Conservation (phyloP, 2,888 invertebrate species). For the Tenthredo notha region DNA sequence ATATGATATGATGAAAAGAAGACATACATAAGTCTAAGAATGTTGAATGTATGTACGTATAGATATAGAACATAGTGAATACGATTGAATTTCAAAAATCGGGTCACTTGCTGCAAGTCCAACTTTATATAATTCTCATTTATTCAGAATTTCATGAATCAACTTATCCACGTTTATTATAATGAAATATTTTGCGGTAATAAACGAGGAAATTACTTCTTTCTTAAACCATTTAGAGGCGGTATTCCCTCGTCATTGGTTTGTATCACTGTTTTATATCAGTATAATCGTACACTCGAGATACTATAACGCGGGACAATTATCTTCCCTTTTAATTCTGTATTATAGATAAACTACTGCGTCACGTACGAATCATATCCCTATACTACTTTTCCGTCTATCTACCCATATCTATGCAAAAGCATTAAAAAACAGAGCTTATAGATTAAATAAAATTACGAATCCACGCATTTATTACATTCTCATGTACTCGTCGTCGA, state of each 20-base stretch:
- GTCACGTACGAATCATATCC: not conserved
- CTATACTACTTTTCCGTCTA: not conserved
- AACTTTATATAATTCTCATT: not conserved
- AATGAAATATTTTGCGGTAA: not conserved
- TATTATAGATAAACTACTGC: not conserved
- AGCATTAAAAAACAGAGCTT: not conserved
- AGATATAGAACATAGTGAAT: too few relatives aligned
- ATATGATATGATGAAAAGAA: not conserved
- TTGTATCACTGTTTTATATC: not conserved
- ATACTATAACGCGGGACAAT: not conserved
- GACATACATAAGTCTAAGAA: not conserved
- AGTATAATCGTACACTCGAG: conserved; percentile 1
- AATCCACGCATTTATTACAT: too few relatives aligned
- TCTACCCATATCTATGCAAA: not conserved
- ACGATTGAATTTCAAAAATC: not conserved
- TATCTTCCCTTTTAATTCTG: not conserved
- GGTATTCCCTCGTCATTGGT: not conserved
- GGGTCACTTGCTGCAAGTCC: not conserved
- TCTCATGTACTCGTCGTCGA: too few relatives aligned
- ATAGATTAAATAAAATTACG: not conserved
- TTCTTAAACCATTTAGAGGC: not conserved
- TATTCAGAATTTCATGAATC: not conserved
- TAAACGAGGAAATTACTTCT: not conserved
- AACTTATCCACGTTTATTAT: not conserved
- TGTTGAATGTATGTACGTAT: not conserved